Evolutionary conservation across 2,113 vertebrate species (phyloP).

Genomic region (Papio anubis): DNA sequence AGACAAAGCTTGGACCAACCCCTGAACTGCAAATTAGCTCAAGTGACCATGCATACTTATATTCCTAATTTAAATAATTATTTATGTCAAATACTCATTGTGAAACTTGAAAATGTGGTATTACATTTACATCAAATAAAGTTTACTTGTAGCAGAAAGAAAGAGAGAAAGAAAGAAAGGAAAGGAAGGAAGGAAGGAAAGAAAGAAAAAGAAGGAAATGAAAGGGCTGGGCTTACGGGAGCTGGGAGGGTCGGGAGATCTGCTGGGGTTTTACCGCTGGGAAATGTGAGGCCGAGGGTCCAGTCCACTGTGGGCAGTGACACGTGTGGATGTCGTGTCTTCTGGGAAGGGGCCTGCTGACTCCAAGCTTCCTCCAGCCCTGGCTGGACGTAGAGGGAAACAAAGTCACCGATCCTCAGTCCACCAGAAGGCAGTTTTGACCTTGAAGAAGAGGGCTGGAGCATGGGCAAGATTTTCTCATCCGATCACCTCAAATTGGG

Average conservation of each 20-base stretch:
- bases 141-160: no score
- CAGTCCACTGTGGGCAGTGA: no score
- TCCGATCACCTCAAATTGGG: accelerated
- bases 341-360: background rate
- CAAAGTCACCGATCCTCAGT: background rate
- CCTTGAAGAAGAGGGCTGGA: background rate
- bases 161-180: no score
- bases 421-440: background rate
- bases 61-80: no score
- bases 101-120: no score
- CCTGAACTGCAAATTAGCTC: no score
- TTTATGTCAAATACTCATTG: no score
- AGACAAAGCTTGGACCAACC: no score
- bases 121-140: no score
- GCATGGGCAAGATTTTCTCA: accelerated
- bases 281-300: background rate
- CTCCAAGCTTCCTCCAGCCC: accelerated
- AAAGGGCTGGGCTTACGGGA: accelerated
- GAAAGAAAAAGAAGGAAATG: no score
- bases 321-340: background rate
- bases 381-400: background rate
- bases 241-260: background rate
- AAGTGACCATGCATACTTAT: no score
- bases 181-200: no score
- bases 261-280: background rate